A percentile compares a stretch with the other conserved stretches of the same genome.
Conservation (phyloP, 2,113 vertebrate species). For the Eleginops maclovinus region DNA sequence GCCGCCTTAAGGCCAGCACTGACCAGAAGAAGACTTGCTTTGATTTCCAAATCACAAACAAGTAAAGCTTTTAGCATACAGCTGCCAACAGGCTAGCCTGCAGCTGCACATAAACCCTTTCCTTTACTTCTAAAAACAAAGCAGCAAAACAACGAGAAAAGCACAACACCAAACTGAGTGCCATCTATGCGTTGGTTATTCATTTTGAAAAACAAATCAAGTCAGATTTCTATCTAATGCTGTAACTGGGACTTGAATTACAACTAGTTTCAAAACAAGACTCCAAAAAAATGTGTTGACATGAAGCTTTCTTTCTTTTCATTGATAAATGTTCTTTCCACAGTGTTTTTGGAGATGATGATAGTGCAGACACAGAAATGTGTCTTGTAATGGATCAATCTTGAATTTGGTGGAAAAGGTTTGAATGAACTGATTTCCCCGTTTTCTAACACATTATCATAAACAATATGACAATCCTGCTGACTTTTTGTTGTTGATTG, state of each 20-base stretch:
- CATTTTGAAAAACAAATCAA: slow-evolving; percentile 32
- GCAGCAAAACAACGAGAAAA: slow-evolving; percentile 47
- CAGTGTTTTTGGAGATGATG: not conserved
- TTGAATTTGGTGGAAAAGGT: not conserved
- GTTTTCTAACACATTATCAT: not conserved
- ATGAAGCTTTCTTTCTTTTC: not conserved
- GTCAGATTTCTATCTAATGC: no score
- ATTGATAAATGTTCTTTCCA: not conserved
- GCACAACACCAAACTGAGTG: slow-evolving; percentile 34
- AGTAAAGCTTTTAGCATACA: slow-evolving; percentile 76
- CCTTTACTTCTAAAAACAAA: slow-evolving; percentile 67
- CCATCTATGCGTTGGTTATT: slow-evolving; percentile 31
- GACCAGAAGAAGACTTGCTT: slow-evolving; percentile 68
- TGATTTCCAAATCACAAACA: slow-evolving; percentile 74
- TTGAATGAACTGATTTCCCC: not conserved
- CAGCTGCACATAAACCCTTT: slow-evolving; percentile 68
- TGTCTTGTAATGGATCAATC: not conserved
- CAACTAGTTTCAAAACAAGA: not conserved
- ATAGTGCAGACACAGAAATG: not conserved
- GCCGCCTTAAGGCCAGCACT: slow-evolving; percentile 40
- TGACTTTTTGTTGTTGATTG: no score
- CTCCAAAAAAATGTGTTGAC: not conserved
- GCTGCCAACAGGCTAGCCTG: slow-evolving; percentile 74
- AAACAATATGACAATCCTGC: not conserved
- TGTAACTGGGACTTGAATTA: no score